Percentiles rank a stretch among this genome's conserved stretches.
Conservation (phyloP, 2,797 vertebrate genomes). For the Schizopygopsis malacanthus region DNA sequence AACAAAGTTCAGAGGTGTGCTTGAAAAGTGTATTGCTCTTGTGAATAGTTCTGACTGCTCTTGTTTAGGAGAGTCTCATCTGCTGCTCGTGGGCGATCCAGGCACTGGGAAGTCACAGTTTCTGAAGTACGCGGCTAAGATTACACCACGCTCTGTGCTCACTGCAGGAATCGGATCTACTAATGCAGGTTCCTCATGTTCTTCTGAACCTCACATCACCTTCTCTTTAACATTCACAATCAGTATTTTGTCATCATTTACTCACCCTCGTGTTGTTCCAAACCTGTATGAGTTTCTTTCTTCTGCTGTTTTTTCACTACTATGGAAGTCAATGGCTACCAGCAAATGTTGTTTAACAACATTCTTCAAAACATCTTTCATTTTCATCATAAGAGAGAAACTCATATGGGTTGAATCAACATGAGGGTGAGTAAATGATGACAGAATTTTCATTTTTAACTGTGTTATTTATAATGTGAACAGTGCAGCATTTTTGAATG, state of each 20-base stretch:
- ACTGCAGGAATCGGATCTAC: conserved; percentile 97
- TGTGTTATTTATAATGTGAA: neutral
- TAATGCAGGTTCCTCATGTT: conserved; percentile 83
- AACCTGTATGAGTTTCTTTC: neutral
- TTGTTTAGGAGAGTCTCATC: conserved; percentile 89
- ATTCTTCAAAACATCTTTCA: too few species aligned
- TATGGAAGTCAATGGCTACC: neutral
- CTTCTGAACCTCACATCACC: neutral
- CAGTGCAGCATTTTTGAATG: neutral
- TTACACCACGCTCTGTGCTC: conserved; percentile 91
- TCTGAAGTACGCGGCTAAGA: conserved; percentile 94
- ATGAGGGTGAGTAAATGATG: too few species aligned
- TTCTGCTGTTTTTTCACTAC: too few species aligned
- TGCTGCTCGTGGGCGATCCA: conserved; percentile 94
- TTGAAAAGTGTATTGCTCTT: conserved; percentile 2
- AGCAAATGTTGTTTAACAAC: too few species aligned
- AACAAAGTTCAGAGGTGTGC: neutral
- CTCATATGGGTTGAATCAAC: too few species aligned
- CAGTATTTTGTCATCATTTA: neutral
- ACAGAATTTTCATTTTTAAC: neutral
- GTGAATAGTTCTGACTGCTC: neutral
- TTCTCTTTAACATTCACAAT: neutral
- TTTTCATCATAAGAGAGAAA: too few species aligned
- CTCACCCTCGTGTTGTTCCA: neutral
- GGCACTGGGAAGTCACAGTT: conserved; percentile 98